A percentile compares a stretch with the other conserved stretches of the same genome.
phyloP scores from a whole-genome alignment of 2,113 vertebrate genomes.

The Dicerorhinus sumatrensis region DNA sequence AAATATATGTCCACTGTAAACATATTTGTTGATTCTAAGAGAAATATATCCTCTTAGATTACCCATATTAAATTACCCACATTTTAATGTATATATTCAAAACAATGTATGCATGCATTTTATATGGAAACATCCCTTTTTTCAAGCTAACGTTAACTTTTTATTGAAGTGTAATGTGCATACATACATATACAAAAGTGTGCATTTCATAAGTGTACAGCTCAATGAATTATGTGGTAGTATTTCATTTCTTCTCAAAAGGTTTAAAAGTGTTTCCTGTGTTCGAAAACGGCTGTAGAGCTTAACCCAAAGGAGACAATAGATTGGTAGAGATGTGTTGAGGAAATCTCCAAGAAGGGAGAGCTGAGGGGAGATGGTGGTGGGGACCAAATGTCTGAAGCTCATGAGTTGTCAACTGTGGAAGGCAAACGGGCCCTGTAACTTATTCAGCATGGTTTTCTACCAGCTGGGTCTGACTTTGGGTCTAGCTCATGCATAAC shows the following conservation, averaged over 20 bases:
- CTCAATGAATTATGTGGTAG: neutral
- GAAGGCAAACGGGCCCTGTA: neutral
- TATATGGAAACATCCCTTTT: neutral
- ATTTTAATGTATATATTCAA: neutral
- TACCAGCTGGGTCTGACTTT: neutral
- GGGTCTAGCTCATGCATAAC: neutral
- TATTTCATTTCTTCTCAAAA: neutral
- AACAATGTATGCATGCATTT: neutral
- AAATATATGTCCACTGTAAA: neutral
- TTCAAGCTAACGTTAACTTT: neutral
- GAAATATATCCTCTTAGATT: neutral
- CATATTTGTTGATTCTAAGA: neutral
- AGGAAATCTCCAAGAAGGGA: conserved; percentile 11
- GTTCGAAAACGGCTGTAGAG: neutral
- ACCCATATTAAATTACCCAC: neutral
- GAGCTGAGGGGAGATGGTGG: neutral
- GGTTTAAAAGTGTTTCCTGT: neutral
- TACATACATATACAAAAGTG: neutral
- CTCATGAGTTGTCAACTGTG: neutral
- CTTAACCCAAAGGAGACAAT: conserved; percentile 73
- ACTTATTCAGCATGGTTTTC: neutral
- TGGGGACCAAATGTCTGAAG: neutral
- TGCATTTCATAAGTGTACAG: neutral
- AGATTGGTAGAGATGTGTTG: conserved; percentile 67
- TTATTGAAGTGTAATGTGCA: neutral